Conservation (phyloP, 2,797 vertebrate species). For the Perodicticus potto region DNA sequence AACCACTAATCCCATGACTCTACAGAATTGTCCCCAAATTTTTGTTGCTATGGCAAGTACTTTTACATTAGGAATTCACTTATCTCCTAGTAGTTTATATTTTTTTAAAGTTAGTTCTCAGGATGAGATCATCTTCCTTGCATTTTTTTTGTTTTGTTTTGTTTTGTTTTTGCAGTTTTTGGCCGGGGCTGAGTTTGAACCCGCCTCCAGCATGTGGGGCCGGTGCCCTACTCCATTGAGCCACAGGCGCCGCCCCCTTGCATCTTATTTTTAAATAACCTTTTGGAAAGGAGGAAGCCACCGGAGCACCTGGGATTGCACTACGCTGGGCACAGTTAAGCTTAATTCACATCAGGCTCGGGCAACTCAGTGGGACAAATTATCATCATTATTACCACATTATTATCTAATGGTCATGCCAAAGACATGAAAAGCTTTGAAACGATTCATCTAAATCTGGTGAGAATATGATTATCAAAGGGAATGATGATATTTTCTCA, state of each 20-base stretch:
- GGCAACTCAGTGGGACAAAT: constrained; percentile 66
- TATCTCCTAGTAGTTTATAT: constrained; percentile 74
- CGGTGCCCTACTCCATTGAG: too few species aligned
- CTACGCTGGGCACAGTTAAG: constrained; percentile 59
- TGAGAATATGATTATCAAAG: constrained; percentile 63
- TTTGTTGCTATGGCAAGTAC: constrained; percentile 51
- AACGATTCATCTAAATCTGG: constrained; percentile 73
- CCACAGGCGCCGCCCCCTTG: background rate
- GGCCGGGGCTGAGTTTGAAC: too few species aligned
- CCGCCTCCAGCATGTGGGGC: too few species aligned
- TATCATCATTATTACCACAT: constrained; percentile 71
- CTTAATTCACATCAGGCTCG: constrained; percentile 66
- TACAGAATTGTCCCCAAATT: constrained; percentile 63
- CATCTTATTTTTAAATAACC: constrained; percentile 78
- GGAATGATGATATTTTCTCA: constrained; percentile 80
- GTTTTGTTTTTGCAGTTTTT: too few species aligned
- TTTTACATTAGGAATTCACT: constrained; percentile 64
- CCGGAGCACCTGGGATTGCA: constrained; percentile 75
- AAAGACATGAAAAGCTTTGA: constrained; percentile 15
- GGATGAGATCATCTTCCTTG: constrained; percentile 56
- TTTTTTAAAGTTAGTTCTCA: constrained; percentile 66
- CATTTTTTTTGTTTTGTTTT: too few species aligned
- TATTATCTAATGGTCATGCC: constrained; percentile 43
- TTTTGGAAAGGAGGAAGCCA: constrained; percentile 76
- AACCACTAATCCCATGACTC: constrained; percentile 85